Evolutionary conservation across 2,888 invertebrate species (phyloP), one percentile per base, ranked within the genome.

Genomic region (Pachliopta kotzebuea): DNA sequence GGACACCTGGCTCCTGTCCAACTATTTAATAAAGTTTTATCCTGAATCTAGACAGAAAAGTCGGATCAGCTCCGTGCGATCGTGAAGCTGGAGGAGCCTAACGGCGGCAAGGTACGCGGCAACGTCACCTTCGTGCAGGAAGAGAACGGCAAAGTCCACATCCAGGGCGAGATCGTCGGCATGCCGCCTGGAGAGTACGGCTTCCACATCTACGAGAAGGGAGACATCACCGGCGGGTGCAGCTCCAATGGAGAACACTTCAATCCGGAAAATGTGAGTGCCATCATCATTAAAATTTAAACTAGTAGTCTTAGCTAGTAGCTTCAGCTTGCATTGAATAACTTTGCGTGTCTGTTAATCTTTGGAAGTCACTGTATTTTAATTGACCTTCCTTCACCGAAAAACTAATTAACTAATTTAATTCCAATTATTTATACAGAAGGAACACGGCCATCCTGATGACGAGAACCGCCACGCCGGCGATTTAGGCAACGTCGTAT

Each of bases 401-500:
- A n/a, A n/a, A n/a, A n/a, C n/a, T n/a, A n/a, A n/a, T n/a, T n/a
- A n/a, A n/a, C n/a, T n/a, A n/a, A n/a, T n/a, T n/a, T n/a, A n/a
- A n/a, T n/a, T n/a, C n/a, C n/a, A n/a, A n/a, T n/a, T n/a, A n/a
- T 1, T 11, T 62, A 76, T 79, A 0, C 81, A 96, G 96, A 92
- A 93, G 73, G 88, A 92, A 18, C 98, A 98, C 81, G 97, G 97
- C 9, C 95, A 93, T 23, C 96, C 95, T 0, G 77, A 86, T 2
- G 95, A 95, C 73, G 81, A 85, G 4, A 90, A 93, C 37, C 94
- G 97, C 56, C 97, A 98, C 79, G 95, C 95, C 1, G 98, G 98
- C 4, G 98, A 98, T 82, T 90, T 98, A 61, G 98, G 98, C 29
- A 98, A 97, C 84, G 90, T 97, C 56, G 79, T 86, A 17, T 95